Conservation (phyloP, 2,797 vertebrate species). For the Poeciliopsis infans region DNA sequence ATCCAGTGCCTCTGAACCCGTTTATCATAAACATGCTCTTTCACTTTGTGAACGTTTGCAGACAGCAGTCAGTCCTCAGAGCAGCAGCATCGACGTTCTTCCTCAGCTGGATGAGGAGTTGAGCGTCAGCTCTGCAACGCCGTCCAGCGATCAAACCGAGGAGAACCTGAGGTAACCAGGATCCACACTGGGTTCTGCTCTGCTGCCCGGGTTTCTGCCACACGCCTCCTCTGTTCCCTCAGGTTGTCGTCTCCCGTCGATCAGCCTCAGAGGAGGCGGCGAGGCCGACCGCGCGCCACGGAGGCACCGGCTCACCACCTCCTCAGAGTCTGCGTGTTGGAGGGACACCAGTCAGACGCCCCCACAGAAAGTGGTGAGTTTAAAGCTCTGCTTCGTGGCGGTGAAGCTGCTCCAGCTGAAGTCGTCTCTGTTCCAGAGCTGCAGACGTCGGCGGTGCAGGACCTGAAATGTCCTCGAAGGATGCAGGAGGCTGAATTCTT, state of each 20-base stretch:
- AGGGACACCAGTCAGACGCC: neutral
- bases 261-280: slow-evolving; percentile 10
- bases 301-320: neutral
- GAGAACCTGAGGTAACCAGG: neutral
- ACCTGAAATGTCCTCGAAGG: slow-evolving; percentile 23
- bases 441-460: slow-evolving; percentile 1
- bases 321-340: slow-evolving; percentile 43
- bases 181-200: neutral
- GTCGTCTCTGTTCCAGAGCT: slow-evolving; percentile 6
- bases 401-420: neutral
- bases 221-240: neutral
- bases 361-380: slow-evolving; percentile 5
- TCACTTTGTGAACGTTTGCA: neutral
- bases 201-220: neutral
- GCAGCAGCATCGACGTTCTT: neutral
- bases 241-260: neutral
- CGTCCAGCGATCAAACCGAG: neutral
- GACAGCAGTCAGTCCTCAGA: neutral
- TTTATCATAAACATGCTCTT: neutral
- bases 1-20: neutral
- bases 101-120: neutral
- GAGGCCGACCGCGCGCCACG: slow-evolving; percentile 11
- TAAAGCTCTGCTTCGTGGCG: neutral
- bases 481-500: slow-evolving; percentile 27
- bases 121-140: rapidly evolving